These are phyloP conservation scores for Fistularia tabacaria DNA, from an alignment of 2,797 vertebrate species.

Conservation along the genomic window DNA sequence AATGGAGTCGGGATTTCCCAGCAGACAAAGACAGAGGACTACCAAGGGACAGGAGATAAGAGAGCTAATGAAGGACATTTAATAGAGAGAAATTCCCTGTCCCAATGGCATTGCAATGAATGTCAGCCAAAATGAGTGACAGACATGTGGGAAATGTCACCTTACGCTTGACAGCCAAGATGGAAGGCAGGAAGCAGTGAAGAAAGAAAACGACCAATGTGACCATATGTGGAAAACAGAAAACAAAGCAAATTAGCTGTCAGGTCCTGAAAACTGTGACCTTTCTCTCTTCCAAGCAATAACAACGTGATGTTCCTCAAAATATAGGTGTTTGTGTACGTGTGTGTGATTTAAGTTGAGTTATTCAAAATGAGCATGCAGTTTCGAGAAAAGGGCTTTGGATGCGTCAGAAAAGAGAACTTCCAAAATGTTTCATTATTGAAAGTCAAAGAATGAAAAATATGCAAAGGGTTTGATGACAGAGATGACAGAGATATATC, in stretches of 20 bases:
- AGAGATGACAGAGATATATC: no score
- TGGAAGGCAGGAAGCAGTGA: neutral
- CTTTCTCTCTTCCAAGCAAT: slow-evolving; percentile 3
- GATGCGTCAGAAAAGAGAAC: no score
- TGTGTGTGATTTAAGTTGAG: no score
- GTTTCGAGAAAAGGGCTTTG: no score
- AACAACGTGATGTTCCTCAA: slow-evolving; percentile 4
- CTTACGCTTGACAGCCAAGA: slow-evolving; percentile 19
- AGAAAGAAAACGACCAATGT: neutral
- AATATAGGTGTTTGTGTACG: neutral
- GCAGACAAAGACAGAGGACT: slow-evolving; percentile 7
- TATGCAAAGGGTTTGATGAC: no score
- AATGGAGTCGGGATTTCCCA: slow-evolving; percentile 13
- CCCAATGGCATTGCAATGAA: slow-evolving; percentile 32
- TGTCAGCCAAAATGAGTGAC: slow-evolving; percentile 12
- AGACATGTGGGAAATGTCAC: slow-evolving; percentile 23
- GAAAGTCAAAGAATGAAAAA: no score
- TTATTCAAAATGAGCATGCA: no score
- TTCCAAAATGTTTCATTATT: no score
- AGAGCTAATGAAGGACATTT: slow-evolving; percentile 76
- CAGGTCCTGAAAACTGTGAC: neutral
- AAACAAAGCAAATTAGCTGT: slow-evolving; percentile 9
- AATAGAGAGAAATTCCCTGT: slow-evolving; percentile 45
- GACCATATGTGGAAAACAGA: neutral
- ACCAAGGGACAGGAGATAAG: slow-evolving; percentile 39